Evolutionary conservation across 2,888 invertebrate genomes (phyloP).

Genomic region (Meloe dianella): DNA sequence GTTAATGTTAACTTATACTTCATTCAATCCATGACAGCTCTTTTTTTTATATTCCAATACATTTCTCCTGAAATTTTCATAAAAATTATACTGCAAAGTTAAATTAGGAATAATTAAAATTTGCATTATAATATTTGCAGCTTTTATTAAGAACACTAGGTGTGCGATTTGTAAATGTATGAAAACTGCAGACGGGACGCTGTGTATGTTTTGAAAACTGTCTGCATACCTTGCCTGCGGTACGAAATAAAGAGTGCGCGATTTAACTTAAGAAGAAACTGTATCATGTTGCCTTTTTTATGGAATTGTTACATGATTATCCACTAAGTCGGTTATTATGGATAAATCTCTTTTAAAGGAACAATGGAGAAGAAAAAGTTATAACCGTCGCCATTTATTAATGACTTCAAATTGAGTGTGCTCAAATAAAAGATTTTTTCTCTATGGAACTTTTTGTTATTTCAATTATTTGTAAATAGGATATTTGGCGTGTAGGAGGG

Average conservation of each 20-base stretch:
- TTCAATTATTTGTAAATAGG: too few species aligned
- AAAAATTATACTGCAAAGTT: too few species aligned
- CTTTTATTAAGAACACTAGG: neutral
- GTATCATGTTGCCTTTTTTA: slow-evolving; percentile 7
- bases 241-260: slow-evolving; percentile 13
- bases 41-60: neutral
- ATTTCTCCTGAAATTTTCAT: too few species aligned
- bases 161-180: slow-evolving; percentile 14
- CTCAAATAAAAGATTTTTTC: too few species aligned
- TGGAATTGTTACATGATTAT: neutral
- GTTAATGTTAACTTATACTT: neutral
- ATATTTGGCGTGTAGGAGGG: too few species aligned
- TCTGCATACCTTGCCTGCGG: slow-evolving; percentile 35
- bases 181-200: slow-evolving; percentile 26
- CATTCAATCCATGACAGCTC: neutral
- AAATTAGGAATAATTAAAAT: too few species aligned
- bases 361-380: neutral
- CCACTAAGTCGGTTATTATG: neutral
- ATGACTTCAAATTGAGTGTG: too few species aligned
- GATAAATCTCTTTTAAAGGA: too few species aligned
- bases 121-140: neutral
- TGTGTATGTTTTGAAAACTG: slow-evolving; percentile 29
- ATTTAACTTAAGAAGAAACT: neutral
- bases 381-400: neutral
- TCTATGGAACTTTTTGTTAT: too few species aligned